Evolutionary conservation across 2,888 invertebrate species (phyloP), one percentile per base, ranked within the genome.

Genomic region (Hemicrepidius hirtus): DNA sequence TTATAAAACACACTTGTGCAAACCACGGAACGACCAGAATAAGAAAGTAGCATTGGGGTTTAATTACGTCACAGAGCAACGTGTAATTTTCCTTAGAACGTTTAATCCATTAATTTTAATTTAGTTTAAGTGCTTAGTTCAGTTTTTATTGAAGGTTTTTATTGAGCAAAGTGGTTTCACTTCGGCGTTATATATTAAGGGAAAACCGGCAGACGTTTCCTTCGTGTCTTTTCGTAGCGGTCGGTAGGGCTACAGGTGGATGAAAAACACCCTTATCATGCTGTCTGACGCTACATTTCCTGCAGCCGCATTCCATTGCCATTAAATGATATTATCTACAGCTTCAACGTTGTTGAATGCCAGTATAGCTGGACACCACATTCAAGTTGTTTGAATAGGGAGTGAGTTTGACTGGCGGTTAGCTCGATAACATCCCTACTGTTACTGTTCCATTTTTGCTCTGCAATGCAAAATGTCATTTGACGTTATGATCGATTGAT

Each of bases 261-360:
- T 57, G 57, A 57, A 57, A 53, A 57, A 57, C 57, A 20, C 57
- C 37, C 57, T 37, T 57, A 57, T 57, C 57, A 37, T 57, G n/a
- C 57, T 16, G 57, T 37, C 37, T 16, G 57, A 35, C 37, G 37
- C 57, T 57, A 37, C 57, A 57, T 57, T 57, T 57, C 57, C 57
- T 37, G 55, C 57, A 57, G 20, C 32, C 57, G 57, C 57, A 57
- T 57, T 37, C 57, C 37, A 37, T 20, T 57, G 37, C 37, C 20
- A 20, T 57, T 57, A 37, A 20, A 35, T 32, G 40, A 57, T 57
- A 37, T 35, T 37, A 57, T 57, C 57, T 57, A n/a, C 20, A 57
- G 28, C 57, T n/a, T 5, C 53, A 53, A 6, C 37, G 35, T 20
- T 20, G 57, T 37, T 57, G 37, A 57, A 57, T 37, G 20, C 57